phyloP scores from a whole-genome alignment of 2,797 vertebrate species.

The Pseudochromis fuscus region DNA sequence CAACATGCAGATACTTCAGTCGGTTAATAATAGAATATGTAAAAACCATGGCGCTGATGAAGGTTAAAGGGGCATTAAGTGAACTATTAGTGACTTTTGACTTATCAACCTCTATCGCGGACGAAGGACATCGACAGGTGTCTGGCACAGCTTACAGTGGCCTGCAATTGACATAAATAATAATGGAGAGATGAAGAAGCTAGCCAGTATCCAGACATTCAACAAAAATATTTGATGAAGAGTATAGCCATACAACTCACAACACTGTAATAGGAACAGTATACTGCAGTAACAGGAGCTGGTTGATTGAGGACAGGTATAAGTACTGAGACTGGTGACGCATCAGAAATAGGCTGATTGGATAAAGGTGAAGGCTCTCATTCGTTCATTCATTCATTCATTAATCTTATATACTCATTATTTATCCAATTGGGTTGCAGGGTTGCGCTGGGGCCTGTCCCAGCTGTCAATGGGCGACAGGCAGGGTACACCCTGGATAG shows the following conservation, averaged over 20 bases:
- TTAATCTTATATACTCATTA: no score
- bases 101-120: slow-evolving; percentile 69
- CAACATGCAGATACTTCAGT: slow-evolving; percentile 51
- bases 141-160: slow-evolving; percentile 63
- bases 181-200: slow-evolving; percentile 51
- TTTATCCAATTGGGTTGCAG: no score
- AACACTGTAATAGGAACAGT: background rate
- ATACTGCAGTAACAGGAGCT: no score
- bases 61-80: slow-evolving; percentile 50
- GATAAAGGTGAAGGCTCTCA: no score
- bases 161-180: slow-evolving; percentile 67
- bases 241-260: background rate
- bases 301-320: no score
- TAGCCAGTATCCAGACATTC: slow-evolving; percentile 18
- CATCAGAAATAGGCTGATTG: no score
- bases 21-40: slow-evolving; percentile 31
- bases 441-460: no score
- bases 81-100: slow-evolving; percentile 58
- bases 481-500: no score
- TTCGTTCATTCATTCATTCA: no score
- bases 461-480: no score
- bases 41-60: slow-evolving; percentile 54
- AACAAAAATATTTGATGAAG: slow-evolving; percentile 39
- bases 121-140: slow-evolving; percentile 61
- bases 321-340: no score